These are phyloP conservation scores for Geococcyx californianus DNA, from an alignment of 2,113 vertebrate species.

Conservation along the genomic window DNA sequence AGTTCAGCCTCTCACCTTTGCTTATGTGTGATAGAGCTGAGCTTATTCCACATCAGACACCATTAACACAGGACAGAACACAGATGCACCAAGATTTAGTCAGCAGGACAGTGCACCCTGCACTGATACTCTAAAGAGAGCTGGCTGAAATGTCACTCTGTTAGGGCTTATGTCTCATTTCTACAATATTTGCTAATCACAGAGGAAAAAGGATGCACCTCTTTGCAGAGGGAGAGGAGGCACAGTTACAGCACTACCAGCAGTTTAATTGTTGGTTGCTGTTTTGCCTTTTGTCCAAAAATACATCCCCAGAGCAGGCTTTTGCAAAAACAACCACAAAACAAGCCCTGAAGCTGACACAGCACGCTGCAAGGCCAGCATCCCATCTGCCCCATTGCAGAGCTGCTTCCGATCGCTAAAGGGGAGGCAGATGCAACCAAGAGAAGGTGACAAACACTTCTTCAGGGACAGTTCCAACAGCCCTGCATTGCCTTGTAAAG, in stretches of 20 bases:
- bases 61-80: neutral
- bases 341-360: neutral
- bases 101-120: neutral
- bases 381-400: neutral
- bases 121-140: neutral
- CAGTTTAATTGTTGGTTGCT: neutral
- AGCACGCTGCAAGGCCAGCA: neutral
- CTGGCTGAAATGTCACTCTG: neutral
- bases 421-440: constrained; percentile 5
- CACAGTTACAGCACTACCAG: neutral
- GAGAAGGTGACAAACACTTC: neutral
- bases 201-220: neutral
- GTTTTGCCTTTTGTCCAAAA: neutral
- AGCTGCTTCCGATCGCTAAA: fast-evolving
- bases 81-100: neutral
- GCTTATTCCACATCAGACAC: neutral
- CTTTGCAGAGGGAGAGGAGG: neutral
- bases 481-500: neutral
- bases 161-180: neutral
- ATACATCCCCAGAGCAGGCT: neutral
- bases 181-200: neutral
- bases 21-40: neutral
- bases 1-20: neutral
- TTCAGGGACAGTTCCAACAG: neutral
- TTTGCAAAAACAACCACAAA: neutral